phyloP scores from a whole-genome alignment of 2,888 invertebrate genomes.

The Sinohyriopsis cumingii region DNA sequence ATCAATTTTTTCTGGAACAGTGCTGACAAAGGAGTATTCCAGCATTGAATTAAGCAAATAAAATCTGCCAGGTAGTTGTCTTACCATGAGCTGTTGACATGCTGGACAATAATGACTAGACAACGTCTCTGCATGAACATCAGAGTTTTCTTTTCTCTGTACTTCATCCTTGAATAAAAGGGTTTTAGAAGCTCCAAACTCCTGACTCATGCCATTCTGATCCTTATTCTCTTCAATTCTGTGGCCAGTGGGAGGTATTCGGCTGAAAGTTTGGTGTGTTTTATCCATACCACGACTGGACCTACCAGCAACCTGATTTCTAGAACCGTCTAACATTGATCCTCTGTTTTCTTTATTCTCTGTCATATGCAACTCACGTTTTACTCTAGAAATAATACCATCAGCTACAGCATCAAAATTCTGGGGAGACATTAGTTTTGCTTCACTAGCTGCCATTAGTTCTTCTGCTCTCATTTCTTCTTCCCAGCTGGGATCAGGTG shows the following conservation, averaged over 20 bases:
- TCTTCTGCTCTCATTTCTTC: constrained; percentile 22
- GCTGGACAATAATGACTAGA: constrained; percentile 48
- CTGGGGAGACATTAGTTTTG: constrained; percentile 39
- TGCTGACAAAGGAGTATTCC: too few relatives aligned
- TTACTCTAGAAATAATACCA: constrained; percentile 48
- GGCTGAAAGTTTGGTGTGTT: background rate
- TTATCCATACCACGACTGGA: background rate
- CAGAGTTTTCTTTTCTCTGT: background rate
- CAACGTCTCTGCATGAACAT: constrained; percentile 5
- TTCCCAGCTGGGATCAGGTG: constrained; percentile 39
- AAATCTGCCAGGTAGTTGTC: background rate
- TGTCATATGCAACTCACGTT: constrained; percentile 37
- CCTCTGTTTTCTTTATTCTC: constrained; percentile 2
- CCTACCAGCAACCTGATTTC: background rate
- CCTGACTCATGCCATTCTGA: background rate
- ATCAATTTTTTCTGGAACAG: too few relatives aligned
- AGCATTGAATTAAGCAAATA: too few relatives aligned
- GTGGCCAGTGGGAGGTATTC: background rate
- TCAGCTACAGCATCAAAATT: constrained; percentile 53
- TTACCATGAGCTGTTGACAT: constrained; percentile 49
- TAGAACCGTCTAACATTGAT: background rate
- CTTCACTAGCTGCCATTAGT: constrained; percentile 33
- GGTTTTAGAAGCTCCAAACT: background rate
- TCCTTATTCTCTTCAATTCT: constrained; percentile 3
- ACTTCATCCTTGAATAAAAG: background rate